A percentile compares a stretch with the other conserved stretches of the same genome.
These are phyloP conservation scores for Triplophysa tibetana DNA, from an alignment of 2,113 vertebrate genomes.

Conservation along the genomic window DNA sequence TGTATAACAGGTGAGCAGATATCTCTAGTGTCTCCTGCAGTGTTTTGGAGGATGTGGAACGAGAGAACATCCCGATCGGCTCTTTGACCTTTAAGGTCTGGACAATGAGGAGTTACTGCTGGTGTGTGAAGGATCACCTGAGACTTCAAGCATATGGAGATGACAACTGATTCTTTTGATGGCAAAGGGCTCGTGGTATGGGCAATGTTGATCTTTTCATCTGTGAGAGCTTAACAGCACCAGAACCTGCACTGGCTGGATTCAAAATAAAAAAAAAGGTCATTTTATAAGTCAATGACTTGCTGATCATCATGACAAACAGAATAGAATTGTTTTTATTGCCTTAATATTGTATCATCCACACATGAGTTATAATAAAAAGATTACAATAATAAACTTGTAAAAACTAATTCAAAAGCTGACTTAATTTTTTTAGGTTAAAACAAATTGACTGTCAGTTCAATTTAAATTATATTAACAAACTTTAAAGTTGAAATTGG, in stretches of 20 bases:
- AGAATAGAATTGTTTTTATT: background rate
- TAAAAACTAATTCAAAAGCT: too few relatives aligned
- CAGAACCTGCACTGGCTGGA: background rate
- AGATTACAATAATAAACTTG: too few relatives aligned
- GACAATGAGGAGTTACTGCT: background rate
- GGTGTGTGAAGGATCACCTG: background rate
- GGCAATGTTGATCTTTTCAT: conserved; percentile 3
- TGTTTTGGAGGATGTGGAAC: background rate
- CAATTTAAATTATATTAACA: too few relatives aligned
- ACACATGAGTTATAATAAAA: too few relatives aligned
- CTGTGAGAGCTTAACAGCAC: too few relatives aligned
- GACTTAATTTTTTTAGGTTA: too few relatives aligned
- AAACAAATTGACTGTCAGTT: too few relatives aligned
- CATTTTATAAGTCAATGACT: background rate
- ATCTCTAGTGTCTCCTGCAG: background rate
- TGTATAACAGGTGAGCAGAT: background rate
- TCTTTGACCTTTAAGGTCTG: conserved; percentile 31
- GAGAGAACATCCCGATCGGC: background rate
- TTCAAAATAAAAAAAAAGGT: background rate
- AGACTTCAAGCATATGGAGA: conserved; percentile 9
- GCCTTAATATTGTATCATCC: background rate
- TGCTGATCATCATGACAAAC: background rate
- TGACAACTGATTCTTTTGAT: background rate
- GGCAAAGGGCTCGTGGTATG: conserved; percentile 4
- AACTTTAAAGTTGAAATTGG: too few relatives aligned